Conservation (phyloP, 2,113 vertebrate species). For the Cyprinodon tularosa region DNA sequence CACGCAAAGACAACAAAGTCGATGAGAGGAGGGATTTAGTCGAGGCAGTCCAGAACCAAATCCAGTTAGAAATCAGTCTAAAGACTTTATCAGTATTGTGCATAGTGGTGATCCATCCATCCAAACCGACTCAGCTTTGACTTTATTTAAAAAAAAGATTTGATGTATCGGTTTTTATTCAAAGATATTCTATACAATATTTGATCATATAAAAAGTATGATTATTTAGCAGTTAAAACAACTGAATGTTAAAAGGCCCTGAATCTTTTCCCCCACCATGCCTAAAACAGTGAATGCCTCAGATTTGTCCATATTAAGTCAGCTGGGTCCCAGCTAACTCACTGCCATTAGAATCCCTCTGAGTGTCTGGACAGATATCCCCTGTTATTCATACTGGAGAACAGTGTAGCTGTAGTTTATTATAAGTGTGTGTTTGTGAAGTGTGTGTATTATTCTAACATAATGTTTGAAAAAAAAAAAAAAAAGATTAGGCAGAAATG, state of each 20-base stretch:
- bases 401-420: constrained; percentile 22
- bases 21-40: no score
- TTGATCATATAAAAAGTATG: no score
- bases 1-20: no score
- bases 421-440: constrained; percentile 25
- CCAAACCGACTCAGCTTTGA: no score
- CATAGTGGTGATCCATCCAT: no score
- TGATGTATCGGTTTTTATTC: no score
- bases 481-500: constrained; percentile 47
- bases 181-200: no score
- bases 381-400: constrained; percentile 7
- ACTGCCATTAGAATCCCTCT: not conserved
- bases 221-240: not conserved
- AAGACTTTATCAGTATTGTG: no score
- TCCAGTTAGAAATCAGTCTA: no score
- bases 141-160: no score
- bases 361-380: constrained; percentile 17
- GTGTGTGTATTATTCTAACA: constrained; percentile 61
- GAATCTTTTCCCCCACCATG: not conserved
- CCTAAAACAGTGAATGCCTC: not conserved
- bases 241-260: not conserved
- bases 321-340: not conserved
- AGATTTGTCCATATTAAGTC: constrained; percentile 1
- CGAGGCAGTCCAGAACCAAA: no score
- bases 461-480: constrained; percentile 42